Evolutionary conservation across 2,113 vertebrate genomes (phyloP).

Genomic region (Neotoma lepida): DNA sequence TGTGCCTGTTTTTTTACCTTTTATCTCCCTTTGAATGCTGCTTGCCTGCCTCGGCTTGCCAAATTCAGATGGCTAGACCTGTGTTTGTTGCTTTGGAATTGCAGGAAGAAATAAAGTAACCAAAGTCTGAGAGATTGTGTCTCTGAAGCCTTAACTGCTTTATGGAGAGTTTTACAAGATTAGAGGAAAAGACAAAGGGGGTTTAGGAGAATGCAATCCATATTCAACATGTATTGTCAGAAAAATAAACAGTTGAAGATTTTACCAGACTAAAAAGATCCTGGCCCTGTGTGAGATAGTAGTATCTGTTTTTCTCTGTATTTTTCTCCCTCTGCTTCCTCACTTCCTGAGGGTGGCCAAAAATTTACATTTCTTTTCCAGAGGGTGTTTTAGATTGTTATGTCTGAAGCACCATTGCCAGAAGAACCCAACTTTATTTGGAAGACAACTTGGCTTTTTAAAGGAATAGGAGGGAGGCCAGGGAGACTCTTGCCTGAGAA

Average conservation of each 20-base stretch:
- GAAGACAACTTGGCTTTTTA: neutral
- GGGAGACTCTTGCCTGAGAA: neutral
- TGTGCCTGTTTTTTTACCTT: neutral
- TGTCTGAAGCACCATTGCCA: neutral
- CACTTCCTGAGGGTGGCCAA: constrained; percentile 15
- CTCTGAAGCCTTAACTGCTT: constrained; percentile 1
- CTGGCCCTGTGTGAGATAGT: neutral
- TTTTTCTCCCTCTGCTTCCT: neutral
- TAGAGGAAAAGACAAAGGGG: neutral
- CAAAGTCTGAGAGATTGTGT: neutral
- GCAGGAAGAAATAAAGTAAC: neutral
- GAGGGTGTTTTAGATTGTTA: neutral
- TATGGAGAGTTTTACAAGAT: neutral
- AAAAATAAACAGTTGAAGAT: constrained; percentile 1
- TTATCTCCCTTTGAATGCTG: neutral
- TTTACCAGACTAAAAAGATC: neutral
- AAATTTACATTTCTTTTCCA: constrained; percentile 45
- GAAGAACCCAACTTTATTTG: neutral
- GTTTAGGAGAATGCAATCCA: neutral
- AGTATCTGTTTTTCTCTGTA: constrained; percentile 2
- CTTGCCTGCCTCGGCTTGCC: neutral
- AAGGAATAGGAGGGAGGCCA: neutral
- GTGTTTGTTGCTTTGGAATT: neutral
- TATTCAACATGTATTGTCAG: neutral
- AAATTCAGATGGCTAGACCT: neutral